These are phyloP conservation scores for Syngnathus floridae DNA, from an alignment of 2,113 vertebrate species.

Conservation along the genomic window DNA sequence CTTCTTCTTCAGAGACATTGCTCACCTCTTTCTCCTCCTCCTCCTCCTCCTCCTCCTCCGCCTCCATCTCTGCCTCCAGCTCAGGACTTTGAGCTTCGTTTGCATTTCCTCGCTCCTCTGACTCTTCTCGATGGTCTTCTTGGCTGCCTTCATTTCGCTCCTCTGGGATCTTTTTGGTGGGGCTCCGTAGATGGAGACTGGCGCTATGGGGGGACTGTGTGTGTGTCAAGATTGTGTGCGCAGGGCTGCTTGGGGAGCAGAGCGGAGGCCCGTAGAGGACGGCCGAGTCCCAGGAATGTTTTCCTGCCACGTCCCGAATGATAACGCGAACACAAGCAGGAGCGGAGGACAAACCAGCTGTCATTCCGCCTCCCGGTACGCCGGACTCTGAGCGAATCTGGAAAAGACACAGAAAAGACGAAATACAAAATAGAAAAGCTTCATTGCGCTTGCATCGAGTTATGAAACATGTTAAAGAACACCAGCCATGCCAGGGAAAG, in stretches of 20 bases:
- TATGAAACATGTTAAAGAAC: not conserved
- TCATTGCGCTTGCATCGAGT: not conserved
- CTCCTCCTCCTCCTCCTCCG: conserved; percentile 24
- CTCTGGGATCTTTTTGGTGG: conserved; percentile 32
- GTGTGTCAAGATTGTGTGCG: conserved; percentile 28
- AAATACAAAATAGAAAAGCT: not conserved
- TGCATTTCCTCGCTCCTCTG: conserved; percentile 62
- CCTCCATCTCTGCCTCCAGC: conserved; percentile 24
- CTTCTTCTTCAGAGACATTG: conserved; percentile 33
- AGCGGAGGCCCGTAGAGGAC: conserved; percentile 88
- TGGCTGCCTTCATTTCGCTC: conserved; percentile 28
- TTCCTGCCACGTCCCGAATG: conserved; percentile 91
- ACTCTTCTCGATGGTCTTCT: conserved; percentile 34
- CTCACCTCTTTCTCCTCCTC: conserved; percentile 37
- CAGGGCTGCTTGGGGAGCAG: conserved; percentile 48
- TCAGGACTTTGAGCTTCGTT: conserved; percentile 57
- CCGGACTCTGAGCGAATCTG: conserved; percentile 88
- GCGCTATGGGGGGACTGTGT: conserved; percentile 33
- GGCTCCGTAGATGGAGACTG: conserved; percentile 31
- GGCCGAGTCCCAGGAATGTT: conserved; percentile 96
- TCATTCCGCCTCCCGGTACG: conserved; percentile 88
- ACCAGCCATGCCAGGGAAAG: no score
- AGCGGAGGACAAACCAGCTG: conserved; percentile 86
- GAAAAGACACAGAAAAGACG: conserved; percentile 55
- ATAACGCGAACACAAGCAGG: conserved; percentile 90